Evolutionary conservation across 23 tunicate genomes (phyloP), one percentile per base, ranked within the genome.

Genomic region (Oikopleura vanhoeffeni): DNA sequence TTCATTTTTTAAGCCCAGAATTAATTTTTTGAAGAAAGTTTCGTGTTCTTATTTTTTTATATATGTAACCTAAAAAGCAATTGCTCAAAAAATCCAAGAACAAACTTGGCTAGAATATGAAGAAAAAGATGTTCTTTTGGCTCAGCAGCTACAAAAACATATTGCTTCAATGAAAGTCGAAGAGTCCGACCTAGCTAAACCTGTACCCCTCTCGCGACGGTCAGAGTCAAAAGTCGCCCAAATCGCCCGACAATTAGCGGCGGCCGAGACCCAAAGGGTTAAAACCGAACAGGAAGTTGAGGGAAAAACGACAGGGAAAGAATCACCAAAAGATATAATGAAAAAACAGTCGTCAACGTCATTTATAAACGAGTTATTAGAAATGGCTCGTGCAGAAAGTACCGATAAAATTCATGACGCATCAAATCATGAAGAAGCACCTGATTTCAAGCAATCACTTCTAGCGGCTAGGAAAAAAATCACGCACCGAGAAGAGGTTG

Each of bases 141-240:
- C n/a, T n/a, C n/a, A n/a, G n/a, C n/a, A n/a, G n/a, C n/a, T n/a
- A n/a, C n/a, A n/a, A n/a, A n/a, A n/a, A n/a, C n/a, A n/a, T n/a
- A n/a, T n/a, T n/a, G n/a, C n/a, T n/a, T n/a, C n/a, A n/a, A n/a
- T n/a, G n/a, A n/a, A n/a, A n/a, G n/a, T n/a, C n/a, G n/a, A n/a
- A n/a, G 18, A 49, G 18, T 8, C 8, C 8, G 60, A 49, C 32
- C 38, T 71, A 2, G 27, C 79, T 38, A 3, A 28, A 24, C 79
- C 79, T 18, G 38, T 71, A 13, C 79, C 79, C 79, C 79, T 71
- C 38, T 71, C 79, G 34, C 79, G 79, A 30, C 79, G 79, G 36
- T 71, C 79, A 24, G 79, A 71, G 35, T 71, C 79, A 3, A 71
- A 71, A 71, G 79, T 71, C 38, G 79, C 79, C 79, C 79, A 71